Conservation (phyloP, 2,113 vertebrate species). For the Glaucidium brasilianum region DNA sequence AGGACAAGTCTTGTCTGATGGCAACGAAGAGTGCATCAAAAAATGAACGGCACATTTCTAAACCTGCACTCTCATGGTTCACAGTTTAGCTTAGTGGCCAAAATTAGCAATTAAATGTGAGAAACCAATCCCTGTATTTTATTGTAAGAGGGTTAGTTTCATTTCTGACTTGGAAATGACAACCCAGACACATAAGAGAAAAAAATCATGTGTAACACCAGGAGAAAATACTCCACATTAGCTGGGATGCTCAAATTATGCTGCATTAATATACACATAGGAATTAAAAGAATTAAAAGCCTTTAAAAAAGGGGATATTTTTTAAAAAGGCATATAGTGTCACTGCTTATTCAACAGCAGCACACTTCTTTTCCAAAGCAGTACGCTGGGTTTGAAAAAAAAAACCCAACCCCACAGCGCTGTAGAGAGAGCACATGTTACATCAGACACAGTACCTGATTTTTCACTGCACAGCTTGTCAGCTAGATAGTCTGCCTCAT, state of each 20-base stretch:
- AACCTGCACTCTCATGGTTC: background rate
- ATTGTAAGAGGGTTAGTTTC: background rate
- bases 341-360: slow-evolving; percentile 26
- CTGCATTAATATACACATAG: background rate
- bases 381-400: slow-evolving; percentile 28
- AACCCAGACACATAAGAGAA: background rate
- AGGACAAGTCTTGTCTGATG: background rate
- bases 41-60: background rate
- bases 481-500: slow-evolving; percentile 72
- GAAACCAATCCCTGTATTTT: background rate
- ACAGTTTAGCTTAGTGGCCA: background rate
- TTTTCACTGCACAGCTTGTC: slow-evolving; percentile 84
- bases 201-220: background rate
- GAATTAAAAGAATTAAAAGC: background rate
- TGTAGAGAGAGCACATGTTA: slow-evolving; percentile 62
- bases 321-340: background rate
- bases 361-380: slow-evolving; percentile 26
- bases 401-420: slow-evolving; percentile 43
- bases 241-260: background rate
- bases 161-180: slow-evolving; percentile 10
- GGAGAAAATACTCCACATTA: background rate
- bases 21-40: background rate
- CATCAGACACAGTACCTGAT: slow-evolving; percentile 86
- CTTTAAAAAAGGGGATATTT: background rate
- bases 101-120: background rate